These are phyloP conservation scores for Gymnosoma rotundatum DNA, from an alignment of 2,888 invertebrate species.

Conservation along the genomic window DNA sequence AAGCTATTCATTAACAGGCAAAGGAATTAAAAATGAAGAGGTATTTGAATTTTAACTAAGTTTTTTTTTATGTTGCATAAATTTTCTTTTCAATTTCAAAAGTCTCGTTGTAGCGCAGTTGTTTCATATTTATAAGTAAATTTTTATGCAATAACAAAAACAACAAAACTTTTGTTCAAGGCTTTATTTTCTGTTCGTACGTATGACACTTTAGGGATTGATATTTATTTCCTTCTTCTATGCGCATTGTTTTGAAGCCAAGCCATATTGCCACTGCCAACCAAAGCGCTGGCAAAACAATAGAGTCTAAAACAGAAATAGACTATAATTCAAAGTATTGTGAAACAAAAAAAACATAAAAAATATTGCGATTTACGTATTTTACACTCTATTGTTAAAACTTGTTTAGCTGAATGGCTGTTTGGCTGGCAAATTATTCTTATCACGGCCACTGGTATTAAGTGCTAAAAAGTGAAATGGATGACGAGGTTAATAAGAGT, in stretches of 20 bases:
- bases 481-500: constrained; percentile 56
- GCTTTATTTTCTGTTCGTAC: constrained; percentile 38
- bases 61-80: constrained; percentile 19
- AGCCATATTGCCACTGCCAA: constrained; percentile 4
- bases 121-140: constrained; percentile 25
- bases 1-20: constrained; percentile 55
- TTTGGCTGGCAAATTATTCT: constrained; percentile 48
- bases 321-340: constrained; percentile 56
- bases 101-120: constrained; percentile 25
- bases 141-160: constrained; percentile 19
- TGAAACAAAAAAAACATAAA: background rate
- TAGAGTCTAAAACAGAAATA: constrained; percentile 67
- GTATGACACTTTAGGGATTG: constrained; percentile 49
- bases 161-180: constrained; percentile 46
- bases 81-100: constrained; percentile 17
- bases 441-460: constrained; percentile 65
- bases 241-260: too few relatives aligned
- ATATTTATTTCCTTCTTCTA: constrained; percentile 34
- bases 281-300: constrained; percentile 48
- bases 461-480: constrained; percentile 51
- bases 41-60: constrained; percentile 35
- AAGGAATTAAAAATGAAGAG: constrained; percentile 25
- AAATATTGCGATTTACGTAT: constrained; percentile 56
- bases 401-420: constrained; percentile 41
- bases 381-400: constrained; percentile 64